Evolutionary conservation across 1,140 invertebrate genomes (phyloP).

Genomic region (Dinothrombium tinctorium): DNA sequence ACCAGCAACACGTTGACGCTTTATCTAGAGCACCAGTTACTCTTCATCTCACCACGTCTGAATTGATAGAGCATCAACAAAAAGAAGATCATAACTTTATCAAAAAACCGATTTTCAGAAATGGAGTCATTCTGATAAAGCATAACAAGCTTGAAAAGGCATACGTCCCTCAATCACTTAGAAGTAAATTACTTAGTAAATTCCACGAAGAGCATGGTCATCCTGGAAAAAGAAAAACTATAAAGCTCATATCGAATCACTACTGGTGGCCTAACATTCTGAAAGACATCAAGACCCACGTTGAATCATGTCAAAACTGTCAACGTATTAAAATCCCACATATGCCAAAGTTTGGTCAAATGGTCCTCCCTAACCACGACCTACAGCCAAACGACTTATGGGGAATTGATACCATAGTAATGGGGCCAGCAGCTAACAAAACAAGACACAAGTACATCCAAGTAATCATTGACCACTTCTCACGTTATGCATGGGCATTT

Average conservation of each 20-base stretch:
- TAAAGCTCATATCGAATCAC: neutral
- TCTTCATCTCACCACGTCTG: neutral
- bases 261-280: slow-evolving; percentile 6
- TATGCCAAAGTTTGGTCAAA: neutral
- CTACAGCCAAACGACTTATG: neutral
- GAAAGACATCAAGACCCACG: neutral
- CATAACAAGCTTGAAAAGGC: slow-evolving; percentile 16
- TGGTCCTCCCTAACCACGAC: neutral
- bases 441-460: slow-evolving; percentile 1
- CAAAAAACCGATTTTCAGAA: neutral
- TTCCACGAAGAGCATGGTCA: slow-evolving; percentile 1
- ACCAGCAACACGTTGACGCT: slow-evolving; percentile 4
- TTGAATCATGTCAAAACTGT: slow-evolving; percentile 2
- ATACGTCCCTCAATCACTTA: neutral
- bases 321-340: slow-evolving; percentile 1
- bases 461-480: neutral
- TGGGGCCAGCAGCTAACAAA: neutral
- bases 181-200: neutral
- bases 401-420: neutral
- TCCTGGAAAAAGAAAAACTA: slow-evolving; percentile 2
- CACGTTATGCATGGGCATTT: slow-evolving; percentile 4
- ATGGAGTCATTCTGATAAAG: neutral
- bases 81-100: neutral
- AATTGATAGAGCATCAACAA: neutral
- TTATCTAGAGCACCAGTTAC: slow-evolving; percentile 3